These are phyloP conservation scores for Synaphobranchus kaupii DNA, from an alignment of 2,797 vertebrate species.

Conservation along the genomic window DNA sequence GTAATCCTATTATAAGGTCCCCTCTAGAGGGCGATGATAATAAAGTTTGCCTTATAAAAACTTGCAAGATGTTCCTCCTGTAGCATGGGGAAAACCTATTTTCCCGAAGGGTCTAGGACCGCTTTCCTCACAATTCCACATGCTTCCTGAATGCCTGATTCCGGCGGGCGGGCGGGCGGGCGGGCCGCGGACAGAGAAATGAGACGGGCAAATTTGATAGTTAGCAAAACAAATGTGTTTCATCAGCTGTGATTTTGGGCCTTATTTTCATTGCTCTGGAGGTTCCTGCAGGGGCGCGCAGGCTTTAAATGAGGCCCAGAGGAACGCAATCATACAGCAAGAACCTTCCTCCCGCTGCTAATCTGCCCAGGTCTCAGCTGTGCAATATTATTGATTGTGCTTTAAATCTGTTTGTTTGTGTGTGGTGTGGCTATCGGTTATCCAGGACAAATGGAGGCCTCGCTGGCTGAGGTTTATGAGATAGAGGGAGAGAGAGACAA, in stretches of 20 bases:
- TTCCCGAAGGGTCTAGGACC: not conserved
- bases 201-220: conserved; percentile 22
- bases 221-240: conserved; percentile 65
- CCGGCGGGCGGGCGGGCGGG: not conserved
- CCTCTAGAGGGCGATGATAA: conserved; percentile 32
- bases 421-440: conserved; percentile 19
- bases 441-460: conserved; percentile 7
- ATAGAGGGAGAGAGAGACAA: not conserved
- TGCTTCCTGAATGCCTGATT: too few species aligned
- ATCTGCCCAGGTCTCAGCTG: conserved; percentile 39
- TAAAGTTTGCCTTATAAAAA: conserved; percentile 35
- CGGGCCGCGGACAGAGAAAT: conserved; percentile 8
- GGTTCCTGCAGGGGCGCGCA: conserved; percentile 39
- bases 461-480: not conserved
- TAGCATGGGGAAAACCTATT: not conserved
- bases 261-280: conserved; percentile 5
- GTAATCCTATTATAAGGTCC: conserved; percentile 33
- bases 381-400: conserved; percentile 39
- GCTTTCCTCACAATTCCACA: not conserved
- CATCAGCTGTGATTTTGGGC: conserved; percentile 27
- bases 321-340: conserved; percentile 30
- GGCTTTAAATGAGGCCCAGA: conserved; percentile 27
- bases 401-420: conserved; percentile 31
- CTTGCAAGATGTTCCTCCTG: conserved; percentile 4
- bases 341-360: conserved; percentile 4